Base-by-base conservation (phyloP, 2,113 vertebrate species). In the Phalacrocorax brasilianus region DNA sequence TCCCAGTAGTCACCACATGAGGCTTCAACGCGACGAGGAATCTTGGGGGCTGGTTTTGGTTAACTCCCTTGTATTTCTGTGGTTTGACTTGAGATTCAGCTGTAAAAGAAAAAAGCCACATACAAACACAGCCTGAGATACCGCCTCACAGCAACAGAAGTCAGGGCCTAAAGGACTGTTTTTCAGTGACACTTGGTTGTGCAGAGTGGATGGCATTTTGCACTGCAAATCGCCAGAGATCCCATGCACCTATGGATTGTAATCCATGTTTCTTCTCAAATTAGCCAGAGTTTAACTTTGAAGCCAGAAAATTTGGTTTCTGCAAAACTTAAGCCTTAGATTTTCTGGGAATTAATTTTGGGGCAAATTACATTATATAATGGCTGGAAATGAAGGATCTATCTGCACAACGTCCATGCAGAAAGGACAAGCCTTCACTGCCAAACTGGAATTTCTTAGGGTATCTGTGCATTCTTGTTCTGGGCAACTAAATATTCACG, bases 1-100 rank as follows among this genome's bases (percentile, higher is more conserved):
- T 99, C 70, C 99, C 99, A 0, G 76, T 95, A 5, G 98, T 98
- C 78, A 99, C 98, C 32, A 98, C 97, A 32, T 98, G 99, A 3
- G 97, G 88, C 91, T 98, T 99, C 52, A 99, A 82, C 0, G 97
- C 98, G 28, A 98, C 98, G 2, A 98, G 97, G 96, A 99, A 98
- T 12, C 97, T 61, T 0, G 99, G 99, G 66, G 98, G 97, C 85
- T 97, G 98, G 44, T 65, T 96, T 78, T 97, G 93, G 74, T 98
- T 96, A 0, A 97, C 97, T 33, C 96, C 96, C 84, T 90, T 98
- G 89, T 93, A 96, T 14, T 72, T 73, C 3, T 97, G 97, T 19
- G 93, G 10, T 71, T 32, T 98, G 83, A 98, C 81, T 8, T 62
- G 68, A 95, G 97, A 90, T 78, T 91, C 98, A 44, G 96, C 99